Evolutionary conservation across 2,888 invertebrate genomes (phyloP).

Genomic region (Apamea sordens): DNA sequence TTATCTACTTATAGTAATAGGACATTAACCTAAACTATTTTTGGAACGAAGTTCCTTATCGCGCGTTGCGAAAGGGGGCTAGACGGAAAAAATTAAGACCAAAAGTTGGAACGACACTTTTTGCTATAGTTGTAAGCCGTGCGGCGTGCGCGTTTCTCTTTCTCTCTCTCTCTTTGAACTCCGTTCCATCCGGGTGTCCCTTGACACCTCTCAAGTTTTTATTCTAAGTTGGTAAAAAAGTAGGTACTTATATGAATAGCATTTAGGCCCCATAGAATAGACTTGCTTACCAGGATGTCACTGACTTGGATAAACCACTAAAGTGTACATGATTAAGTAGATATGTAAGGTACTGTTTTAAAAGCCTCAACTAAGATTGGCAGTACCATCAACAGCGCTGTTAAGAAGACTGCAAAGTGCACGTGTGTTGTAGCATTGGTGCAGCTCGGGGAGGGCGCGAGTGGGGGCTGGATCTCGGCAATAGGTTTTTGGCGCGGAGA

Average conservation of each 20-base stretch:
- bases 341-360: neutral
- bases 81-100: too few relatives aligned
- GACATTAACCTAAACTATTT: neutral
- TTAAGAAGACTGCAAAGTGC: constrained; percentile 47
- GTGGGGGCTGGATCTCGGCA: constrained; percentile 70
- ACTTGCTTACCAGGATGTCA: neutral
- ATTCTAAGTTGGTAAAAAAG: neutral
- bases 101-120: too few relatives aligned
- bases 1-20: neutral
- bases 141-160: too few relatives aligned
- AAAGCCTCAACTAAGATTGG: neutral
- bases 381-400: constrained; percentile 2
- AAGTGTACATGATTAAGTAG: neutral
- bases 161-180: too few relatives aligned
- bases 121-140: too few relatives aligned
- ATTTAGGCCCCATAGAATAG: neutral
- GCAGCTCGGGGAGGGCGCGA: constrained; percentile 52
- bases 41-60: too few relatives aligned
- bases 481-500: constrained; percentile 82
- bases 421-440: constrained; percentile 53
- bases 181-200: too few relatives aligned
- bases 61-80: too few relatives aligned
- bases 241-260: neutral
- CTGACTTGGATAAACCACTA: neutral
- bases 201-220: too few relatives aligned